Evolutionary conservation across 2,113 vertebrate genomes (phyloP).

Genomic region (Rhizomys pruinosus): DNA sequence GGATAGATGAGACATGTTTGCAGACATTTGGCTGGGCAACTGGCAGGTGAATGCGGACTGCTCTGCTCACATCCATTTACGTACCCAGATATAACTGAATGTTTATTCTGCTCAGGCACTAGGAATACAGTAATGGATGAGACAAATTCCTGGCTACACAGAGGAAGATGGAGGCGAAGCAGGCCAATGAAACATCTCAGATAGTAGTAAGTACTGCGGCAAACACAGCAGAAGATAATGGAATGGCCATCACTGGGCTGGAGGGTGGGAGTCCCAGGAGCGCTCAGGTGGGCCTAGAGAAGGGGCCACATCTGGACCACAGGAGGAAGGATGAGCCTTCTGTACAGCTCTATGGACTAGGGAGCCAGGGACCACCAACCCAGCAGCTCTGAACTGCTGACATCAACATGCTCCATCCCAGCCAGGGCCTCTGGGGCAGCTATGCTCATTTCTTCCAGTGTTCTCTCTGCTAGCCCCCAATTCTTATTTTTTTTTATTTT

Average conservation of each 20-base stretch:
- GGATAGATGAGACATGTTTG: accelerated
- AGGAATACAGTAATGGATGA: background rate
- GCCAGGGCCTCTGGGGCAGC: background rate
- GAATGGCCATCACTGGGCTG: too few relatives aligned
- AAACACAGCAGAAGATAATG: background rate
- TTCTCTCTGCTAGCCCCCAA: background rate
- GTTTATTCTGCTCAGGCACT: background rate
- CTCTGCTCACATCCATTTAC: accelerated
- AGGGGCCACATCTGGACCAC: too few relatives aligned
- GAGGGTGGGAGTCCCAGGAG: accelerated
- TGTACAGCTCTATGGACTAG: background rate
- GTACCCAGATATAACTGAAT: background rate
- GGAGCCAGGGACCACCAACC: background rate
- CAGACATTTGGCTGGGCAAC: background rate
- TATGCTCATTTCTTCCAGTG: background rate
- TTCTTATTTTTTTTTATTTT: too few relatives aligned
- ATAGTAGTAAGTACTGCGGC: accelerated
- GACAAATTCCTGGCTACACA: background rate
- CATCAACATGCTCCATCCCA: too few relatives aligned
- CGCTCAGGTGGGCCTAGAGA: too few relatives aligned
- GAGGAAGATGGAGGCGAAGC: background rate
- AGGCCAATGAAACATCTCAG: background rate
- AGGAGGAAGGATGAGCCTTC: background rate
- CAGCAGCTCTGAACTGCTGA: background rate
- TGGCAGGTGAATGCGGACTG: too few relatives aligned